These are phyloP conservation scores for Pseudoips prasinana DNA, from an alignment of 2,888 invertebrate species.

Conservation along the genomic window DNA sequence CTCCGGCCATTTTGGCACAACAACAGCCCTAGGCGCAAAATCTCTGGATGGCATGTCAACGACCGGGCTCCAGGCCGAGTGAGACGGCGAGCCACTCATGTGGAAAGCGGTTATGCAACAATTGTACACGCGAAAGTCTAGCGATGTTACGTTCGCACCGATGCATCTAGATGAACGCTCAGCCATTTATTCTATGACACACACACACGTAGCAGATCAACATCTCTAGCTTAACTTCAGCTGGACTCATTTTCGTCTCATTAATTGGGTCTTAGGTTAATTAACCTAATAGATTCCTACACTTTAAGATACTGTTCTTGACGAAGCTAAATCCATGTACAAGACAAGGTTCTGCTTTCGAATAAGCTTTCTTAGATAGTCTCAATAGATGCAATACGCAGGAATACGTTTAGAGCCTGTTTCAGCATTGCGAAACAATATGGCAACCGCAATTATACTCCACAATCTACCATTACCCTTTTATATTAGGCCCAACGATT, in stretches of 20 bases:
- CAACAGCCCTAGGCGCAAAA: conserved; percentile 45
- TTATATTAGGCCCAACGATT: conserved; percentile 54
- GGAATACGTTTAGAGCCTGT: conserved; percentile 36
- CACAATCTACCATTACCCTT: conserved; percentile 42
- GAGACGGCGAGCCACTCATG: conserved; percentile 64
- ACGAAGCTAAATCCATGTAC: too few relatives aligned
- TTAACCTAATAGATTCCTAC: too few relatives aligned
- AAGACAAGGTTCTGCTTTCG: conserved; percentile 34
- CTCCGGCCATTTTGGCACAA: conserved; percentile 1
- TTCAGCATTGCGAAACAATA: conserved; percentile 55
- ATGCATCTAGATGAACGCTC: conserved; percentile 54
- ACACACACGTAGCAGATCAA: not conserved
- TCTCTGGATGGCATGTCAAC: conserved; percentile 64
- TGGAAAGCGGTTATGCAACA: conserved; percentile 80
- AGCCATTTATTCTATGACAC: conserved; percentile 21
- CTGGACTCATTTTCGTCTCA: too few relatives aligned
- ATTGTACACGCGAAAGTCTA: conserved; percentile 69
- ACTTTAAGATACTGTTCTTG: too few relatives aligned
- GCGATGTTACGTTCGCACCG: conserved; percentile 49
- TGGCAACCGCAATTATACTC: conserved; percentile 48
- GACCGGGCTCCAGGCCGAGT: conserved; percentile 70
- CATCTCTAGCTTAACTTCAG: too few relatives aligned
- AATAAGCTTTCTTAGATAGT: conserved; percentile 47
- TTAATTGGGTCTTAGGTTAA: conserved; percentile 5
- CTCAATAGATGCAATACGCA: conserved; percentile 44